A percentile compares a stretch with the other conserved stretches of the same genome.
Evolutionary conservation across 2,797 vertebrate species (phyloP).

Genomic region (Anguilla megastoma): DNA sequence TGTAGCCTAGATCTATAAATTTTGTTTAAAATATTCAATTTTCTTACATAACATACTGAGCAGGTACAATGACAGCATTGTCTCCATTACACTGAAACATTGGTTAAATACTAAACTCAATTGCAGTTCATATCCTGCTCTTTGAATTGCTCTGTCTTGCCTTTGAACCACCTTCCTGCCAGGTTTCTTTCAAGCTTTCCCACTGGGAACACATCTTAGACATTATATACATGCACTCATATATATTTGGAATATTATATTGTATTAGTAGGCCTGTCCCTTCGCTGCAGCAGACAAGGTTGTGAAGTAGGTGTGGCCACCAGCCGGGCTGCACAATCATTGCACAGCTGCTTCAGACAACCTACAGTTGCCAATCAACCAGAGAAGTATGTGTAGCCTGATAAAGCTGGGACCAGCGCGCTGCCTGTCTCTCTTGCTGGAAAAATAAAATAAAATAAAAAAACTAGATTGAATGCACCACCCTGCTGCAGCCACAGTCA

Average conservation of each 20-base stretch:
- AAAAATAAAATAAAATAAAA: too few relatives aligned
- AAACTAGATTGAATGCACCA: too few relatives aligned
- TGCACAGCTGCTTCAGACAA: not conserved
- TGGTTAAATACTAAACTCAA: slow-evolving; percentile 13
- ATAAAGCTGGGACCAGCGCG: not conserved
- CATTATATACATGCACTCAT: not conserved
- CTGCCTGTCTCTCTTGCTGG: too few relatives aligned
- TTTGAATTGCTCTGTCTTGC: slow-evolving; percentile 8
- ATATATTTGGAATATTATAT: not conserved
- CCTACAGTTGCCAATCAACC: not conserved
- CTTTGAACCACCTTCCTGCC: not conserved
- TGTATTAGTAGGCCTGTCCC: too few relatives aligned
- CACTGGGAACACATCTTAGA: not conserved
- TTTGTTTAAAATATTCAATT: not conserved
- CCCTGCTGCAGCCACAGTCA: not conserved
- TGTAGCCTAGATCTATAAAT: not conserved
- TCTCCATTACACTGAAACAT: not conserved
- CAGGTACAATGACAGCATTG: slow-evolving; percentile 17
- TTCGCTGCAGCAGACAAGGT: not conserved
- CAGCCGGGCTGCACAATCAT: not conserved
- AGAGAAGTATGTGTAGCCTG: not conserved
- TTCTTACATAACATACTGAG: not conserved
- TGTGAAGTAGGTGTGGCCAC: not conserved
- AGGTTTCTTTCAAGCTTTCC: not conserved
- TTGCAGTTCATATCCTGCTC: not conserved